phyloP scores from a whole-genome alignment of 37 sponge, comb jelly and placozoan species.

The Mnemiopsis leidyi region DNA sequence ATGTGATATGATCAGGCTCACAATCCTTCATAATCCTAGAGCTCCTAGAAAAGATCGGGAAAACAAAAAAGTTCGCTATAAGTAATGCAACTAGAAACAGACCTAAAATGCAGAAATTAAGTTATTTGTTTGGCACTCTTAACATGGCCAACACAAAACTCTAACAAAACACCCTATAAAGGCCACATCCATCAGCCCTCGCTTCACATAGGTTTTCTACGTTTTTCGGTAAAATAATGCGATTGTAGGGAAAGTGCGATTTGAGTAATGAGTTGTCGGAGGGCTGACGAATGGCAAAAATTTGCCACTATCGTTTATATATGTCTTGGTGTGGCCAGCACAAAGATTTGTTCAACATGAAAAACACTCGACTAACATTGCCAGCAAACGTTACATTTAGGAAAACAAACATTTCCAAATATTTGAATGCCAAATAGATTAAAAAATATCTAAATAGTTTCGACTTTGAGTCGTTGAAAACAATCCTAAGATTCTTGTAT shows the following conservation, averaged over 20 bases:
- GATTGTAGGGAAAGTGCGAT: no score
- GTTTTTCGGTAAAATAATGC: no score
- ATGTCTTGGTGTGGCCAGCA: not conserved
- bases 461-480: not conserved
- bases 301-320: not conserved
- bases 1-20: not conserved
- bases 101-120: not conserved
- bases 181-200: not conserved
- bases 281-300: not conserved
- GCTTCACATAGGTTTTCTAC: no score
- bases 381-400: not conserved
- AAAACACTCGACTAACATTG: not conserved
- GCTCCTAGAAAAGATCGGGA: not conserved
- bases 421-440: not conserved
- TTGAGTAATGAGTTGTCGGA: no score
- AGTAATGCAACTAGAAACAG: not conserved
- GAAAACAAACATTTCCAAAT: not conserved
- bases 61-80: not conserved
- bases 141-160: not conserved
- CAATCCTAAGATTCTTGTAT: not conserved
- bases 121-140: not conserved
- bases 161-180: not conserved
- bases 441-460: not conserved
- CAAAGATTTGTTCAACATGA: not conserved
- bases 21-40: not conserved